Conservation (phyloP, 23 tunicate species). For the Styela plicata region DNA sequence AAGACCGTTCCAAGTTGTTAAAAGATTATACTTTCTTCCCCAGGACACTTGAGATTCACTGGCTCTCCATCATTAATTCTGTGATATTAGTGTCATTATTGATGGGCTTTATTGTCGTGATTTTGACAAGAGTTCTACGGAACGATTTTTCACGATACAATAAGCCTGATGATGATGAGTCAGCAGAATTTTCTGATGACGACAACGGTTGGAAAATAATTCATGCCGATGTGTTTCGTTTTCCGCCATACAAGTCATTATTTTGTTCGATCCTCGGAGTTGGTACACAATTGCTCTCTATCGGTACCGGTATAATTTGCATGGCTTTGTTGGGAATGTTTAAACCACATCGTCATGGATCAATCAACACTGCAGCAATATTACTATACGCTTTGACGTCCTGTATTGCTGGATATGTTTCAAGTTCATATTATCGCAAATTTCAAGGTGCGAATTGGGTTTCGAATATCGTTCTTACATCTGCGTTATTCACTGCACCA, state of each 20-base stretch:
- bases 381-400: slow-evolving; percentile 94
- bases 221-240: slow-evolving; percentile 91
- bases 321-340: slow-evolving; percentile 97
- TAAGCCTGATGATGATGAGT: slow-evolving; percentile 87
- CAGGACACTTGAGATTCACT: slow-evolving; percentile 82
- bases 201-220: slow-evolving; percentile 96
- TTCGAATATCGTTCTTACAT: slow-evolving; percentile 84
- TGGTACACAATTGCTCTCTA: slow-evolving; percentile 75
- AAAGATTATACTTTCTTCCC: slow-evolving; percentile 93
- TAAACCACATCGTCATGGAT: slow-evolving; percentile 85
- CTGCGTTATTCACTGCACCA: slow-evolving; percentile 85
- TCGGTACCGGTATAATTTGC: slow-evolving; percentile 80
- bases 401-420: slow-evolving; percentile 91
- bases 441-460: slow-evolving; percentile 95
- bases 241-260: slow-evolving; percentile 67
- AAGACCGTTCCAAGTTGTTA: slow-evolving; percentile 40
- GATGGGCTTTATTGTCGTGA: slow-evolving; percentile 95
- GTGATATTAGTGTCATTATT: slow-evolving; percentile 71
- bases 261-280: slow-evolving; percentile 85
- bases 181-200: slow-evolving; percentile 71
- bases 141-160: slow-evolving; percentile 94
- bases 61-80: slow-evolving; percentile 95
- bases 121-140: slow-evolving; percentile 68
- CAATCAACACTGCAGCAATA: slow-evolving; percentile 95
- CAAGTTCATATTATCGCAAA: slow-evolving; percentile 91